Percentiles rank a stretch among this genome's conserved stretches.
These are phyloP conservation scores for Passer domesticus DNA, from an alignment of 2,113 vertebrate species.

Conservation along the genomic window DNA sequence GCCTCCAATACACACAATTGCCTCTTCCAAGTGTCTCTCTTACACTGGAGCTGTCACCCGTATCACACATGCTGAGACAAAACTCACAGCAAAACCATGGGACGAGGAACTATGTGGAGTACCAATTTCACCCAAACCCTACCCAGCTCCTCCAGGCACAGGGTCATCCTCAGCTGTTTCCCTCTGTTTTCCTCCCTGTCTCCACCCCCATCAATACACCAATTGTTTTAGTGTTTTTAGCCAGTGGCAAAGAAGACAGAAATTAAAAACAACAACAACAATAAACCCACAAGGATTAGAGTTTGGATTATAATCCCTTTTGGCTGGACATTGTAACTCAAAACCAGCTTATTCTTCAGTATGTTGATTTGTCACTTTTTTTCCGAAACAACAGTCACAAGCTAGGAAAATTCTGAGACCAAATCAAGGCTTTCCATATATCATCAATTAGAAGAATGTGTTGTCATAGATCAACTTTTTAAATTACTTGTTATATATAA, in stretches of 20 bases:
- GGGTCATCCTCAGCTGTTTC: fast-evolving
- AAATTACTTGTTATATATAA: neutral
- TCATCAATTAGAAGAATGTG: neutral
- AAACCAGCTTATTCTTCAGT: neutral
- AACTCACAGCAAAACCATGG: neutral
- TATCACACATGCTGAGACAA: neutral
- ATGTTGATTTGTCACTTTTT: neutral
- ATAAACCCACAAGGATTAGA: neutral
- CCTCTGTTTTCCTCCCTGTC: neutral
- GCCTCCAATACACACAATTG: neutral
- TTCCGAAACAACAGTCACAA: neutral
- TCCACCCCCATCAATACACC: neutral
- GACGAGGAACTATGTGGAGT: fast-evolving
- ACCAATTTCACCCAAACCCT: neutral
- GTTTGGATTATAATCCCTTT: neutral
- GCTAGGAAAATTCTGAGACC: neutral
- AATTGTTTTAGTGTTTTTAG: neutral
- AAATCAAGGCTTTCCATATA: neutral
- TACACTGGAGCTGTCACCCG: neutral
- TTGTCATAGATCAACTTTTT: neutral
- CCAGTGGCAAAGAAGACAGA: neutral
- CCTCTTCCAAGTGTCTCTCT: neutral
- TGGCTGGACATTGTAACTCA: neutral
- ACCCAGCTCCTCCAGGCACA: fast-evolving
- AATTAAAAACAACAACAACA: neutral